A percentile compares a stretch with the other conserved stretches of the same genome.
These are phyloP conservation scores for Orthosia gothica DNA, from an alignment of 2,888 invertebrate genomes.

Conservation along the genomic window DNA sequence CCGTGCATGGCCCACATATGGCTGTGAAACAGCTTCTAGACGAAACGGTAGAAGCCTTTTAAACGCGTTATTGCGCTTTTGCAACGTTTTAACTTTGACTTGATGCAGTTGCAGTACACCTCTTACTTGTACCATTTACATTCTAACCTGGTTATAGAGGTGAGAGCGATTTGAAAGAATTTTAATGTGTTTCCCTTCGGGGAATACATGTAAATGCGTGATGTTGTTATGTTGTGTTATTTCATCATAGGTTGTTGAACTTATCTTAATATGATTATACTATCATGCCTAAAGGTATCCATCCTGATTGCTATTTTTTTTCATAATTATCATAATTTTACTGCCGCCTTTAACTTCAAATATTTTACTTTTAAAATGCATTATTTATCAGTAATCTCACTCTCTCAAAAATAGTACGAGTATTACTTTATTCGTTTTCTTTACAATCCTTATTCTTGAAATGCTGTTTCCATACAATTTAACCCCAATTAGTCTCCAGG, in stretches of 20 bases:
- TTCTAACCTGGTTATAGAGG: neutral
- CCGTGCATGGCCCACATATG: slow-evolving; percentile 39
- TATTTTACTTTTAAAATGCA: neutral
- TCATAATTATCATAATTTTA: neutral
- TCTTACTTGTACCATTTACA: slow-evolving; percentile 41
- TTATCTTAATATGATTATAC: neutral
- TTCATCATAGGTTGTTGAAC: neutral
- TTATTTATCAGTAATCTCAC: neutral
- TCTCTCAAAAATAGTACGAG: neutral
- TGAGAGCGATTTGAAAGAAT: neutral
- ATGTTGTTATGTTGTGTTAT: too few species aligned
- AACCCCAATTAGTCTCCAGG: slow-evolving; percentile 21
- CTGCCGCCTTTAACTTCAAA: neutral
- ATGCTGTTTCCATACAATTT: neutral
- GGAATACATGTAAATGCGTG: too few species aligned
- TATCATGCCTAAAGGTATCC: neutral
- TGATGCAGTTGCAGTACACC: slow-evolving; percentile 7
- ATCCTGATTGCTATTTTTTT: neutral
- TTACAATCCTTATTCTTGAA: too few species aligned
- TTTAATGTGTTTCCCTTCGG: neutral
- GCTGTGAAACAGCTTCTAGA: slow-evolving; percentile 18
- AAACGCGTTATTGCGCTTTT: slow-evolving; percentile 49
- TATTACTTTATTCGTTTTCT: neutral
- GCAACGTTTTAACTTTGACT: slow-evolving; percentile 36
- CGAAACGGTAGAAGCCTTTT: slow-evolving; percentile 34